phyloP scores from a whole-genome alignment of 2,888 invertebrate genomes.

The Apocheima hispidaria region DNA sequence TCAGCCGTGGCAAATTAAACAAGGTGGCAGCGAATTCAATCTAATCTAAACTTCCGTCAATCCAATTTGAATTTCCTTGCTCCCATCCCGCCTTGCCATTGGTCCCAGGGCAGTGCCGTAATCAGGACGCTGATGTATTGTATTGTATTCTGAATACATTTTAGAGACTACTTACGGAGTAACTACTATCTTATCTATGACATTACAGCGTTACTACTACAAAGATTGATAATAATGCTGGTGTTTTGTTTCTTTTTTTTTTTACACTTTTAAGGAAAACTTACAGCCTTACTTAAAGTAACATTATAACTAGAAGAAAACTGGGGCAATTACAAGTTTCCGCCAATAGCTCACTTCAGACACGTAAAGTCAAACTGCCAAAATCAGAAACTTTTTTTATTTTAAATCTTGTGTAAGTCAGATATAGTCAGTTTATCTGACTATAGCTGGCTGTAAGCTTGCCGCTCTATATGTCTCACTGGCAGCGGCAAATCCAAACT shows the following conservation, averaged over 20 bases:
- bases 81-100: slow-evolving; percentile 47
- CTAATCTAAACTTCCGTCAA: slow-evolving; percentile 83
- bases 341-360: too few relatives aligned
- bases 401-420: not conserved
- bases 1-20: slow-evolving; percentile 78
- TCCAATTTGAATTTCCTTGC: slow-evolving; percentile 81
- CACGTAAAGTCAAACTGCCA: too few relatives aligned
- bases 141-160: slow-evolving; percentile 13
- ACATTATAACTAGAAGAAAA: too few relatives aligned
- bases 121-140: slow-evolving; percentile 27
- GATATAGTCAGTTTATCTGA: not conserved
- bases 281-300: too few relatives aligned
- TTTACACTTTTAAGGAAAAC: too few relatives aligned
- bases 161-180: not conserved
- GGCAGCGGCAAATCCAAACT: slow-evolving; percentile 37
- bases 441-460: slow-evolving; percentile 13
- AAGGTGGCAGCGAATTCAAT: slow-evolving; percentile 83
- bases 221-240: too few relatives aligned
- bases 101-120: slow-evolving; percentile 45
- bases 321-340: too few relatives aligned
- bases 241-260: too few relatives aligned
- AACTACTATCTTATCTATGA: not conserved
- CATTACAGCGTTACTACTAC: not conserved
- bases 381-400: too few relatives aligned
- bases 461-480: slow-evolving; percentile 34